Conservation (phyloP, 2,888 invertebrate genomes). For the Tiliacea citrago region DNA sequence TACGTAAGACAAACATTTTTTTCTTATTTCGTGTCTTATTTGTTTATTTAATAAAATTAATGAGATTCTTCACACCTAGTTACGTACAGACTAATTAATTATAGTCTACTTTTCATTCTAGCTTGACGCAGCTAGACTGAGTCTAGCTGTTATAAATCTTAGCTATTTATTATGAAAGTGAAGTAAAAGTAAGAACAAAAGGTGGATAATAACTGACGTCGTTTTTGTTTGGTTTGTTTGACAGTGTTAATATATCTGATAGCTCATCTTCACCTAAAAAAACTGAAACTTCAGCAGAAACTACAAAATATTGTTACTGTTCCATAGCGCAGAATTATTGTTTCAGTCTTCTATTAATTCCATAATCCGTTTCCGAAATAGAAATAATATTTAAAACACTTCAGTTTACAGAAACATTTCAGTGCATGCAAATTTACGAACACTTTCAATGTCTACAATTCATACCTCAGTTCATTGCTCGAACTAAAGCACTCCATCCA, state of each 20-base stretch:
- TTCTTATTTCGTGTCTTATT: constrained; percentile 43
- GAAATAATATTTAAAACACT: constrained; percentile 8
- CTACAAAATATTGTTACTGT: background rate
- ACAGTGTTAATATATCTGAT: background rate
- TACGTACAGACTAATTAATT: constrained; percentile 49
- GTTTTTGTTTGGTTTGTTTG: background rate
- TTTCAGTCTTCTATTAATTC: too few relatives aligned
- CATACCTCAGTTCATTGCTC: constrained; percentile 57
- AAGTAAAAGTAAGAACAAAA: background rate
- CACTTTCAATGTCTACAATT: constrained; percentile 44
- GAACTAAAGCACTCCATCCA: constrained; percentile 44
- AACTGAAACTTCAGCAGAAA: too few relatives aligned
- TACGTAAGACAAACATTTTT: constrained; percentile 35
- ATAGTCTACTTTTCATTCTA: constrained; percentile 34
- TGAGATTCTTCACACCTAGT: constrained; percentile 41
- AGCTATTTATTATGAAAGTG: constrained; percentile 44
- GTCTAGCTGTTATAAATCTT: constrained; percentile 29
- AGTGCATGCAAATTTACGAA: constrained; percentile 23
- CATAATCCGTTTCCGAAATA: constrained; percentile 1
- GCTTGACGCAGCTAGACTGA: too few relatives aligned
- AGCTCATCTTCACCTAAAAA: background rate
- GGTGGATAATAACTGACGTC: background rate
- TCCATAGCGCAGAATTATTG: too few relatives aligned
- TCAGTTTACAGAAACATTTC: constrained; percentile 12
- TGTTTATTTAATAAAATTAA: constrained; percentile 52